phyloP scores from a whole-genome alignment of 1,140 invertebrate species.

The Apis dorsata region DNA sequence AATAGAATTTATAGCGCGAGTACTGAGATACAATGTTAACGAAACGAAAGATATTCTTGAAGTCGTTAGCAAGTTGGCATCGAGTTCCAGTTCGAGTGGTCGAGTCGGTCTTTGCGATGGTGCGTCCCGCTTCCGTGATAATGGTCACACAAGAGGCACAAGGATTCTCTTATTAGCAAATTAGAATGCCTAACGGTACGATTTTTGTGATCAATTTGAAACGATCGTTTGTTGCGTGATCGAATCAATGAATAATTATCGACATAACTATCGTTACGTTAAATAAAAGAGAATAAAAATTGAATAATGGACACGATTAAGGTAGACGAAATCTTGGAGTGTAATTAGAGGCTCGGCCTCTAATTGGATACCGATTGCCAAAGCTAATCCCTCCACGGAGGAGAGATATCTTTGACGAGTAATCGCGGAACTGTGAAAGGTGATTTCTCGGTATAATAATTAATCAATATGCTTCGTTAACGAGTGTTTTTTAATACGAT shows the following conservation, averaged over 20 bases:
- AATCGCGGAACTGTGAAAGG: conserved; percentile 24
- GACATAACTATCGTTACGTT: conserved; percentile 64
- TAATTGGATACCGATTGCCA: conserved; percentile 59
- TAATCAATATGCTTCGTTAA: conserved; percentile 35
- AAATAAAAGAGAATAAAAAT: conserved; percentile 47
- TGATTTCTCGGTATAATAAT: conserved; percentile 31
- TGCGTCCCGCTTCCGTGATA: too few relatives aligned
- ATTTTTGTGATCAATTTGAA: too few relatives aligned
- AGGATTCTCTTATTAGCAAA: too few relatives aligned
- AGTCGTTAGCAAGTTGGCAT: too few relatives aligned
- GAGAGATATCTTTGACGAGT: conserved; percentile 35
- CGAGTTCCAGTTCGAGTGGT: too few relatives aligned
- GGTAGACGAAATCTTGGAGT: conserved; percentile 66
- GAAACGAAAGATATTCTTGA: too few relatives aligned
- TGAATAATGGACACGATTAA: conserved; percentile 66
- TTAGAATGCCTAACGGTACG: too few relatives aligned
- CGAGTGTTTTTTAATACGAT: not conserved
- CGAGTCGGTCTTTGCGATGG: too few relatives aligned
- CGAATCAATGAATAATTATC: not conserved
- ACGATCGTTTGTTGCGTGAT: not conserved
- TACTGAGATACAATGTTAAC: too few relatives aligned
- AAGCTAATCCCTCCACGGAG: conserved; percentile 35
- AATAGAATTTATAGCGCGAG: not conserved
- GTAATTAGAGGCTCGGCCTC: conserved; percentile 61
- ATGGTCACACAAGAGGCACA: too few relatives aligned